phyloP scores from a whole-genome alignment of 2,797 vertebrate genomes.

The Epinephelus malabaricus region DNA sequence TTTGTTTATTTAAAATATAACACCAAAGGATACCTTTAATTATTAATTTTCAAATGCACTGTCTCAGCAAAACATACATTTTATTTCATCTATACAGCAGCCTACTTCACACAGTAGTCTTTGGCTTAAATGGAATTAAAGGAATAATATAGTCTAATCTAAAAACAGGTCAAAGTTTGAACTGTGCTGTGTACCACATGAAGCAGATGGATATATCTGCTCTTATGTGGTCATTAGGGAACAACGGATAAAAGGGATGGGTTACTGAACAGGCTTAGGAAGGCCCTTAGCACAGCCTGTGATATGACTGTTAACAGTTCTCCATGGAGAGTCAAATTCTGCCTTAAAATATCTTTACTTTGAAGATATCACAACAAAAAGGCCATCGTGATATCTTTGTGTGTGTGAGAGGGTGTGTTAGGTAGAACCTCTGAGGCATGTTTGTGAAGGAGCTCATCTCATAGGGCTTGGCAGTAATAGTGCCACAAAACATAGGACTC shows the following conservation, averaged over 20 bases:
- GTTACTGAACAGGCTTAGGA: neutral
- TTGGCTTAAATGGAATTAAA: neutral
- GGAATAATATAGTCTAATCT: neutral
- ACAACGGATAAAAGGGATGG: conserved; percentile 8
- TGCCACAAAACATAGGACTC: neutral
- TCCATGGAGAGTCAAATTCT: neutral
- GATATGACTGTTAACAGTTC: neutral
- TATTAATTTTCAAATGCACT: neutral
- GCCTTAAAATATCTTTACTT: neutral
- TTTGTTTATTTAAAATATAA: neutral
- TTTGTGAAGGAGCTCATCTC: neutral
- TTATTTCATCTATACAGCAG: neutral
- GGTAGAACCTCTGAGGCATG: neutral
- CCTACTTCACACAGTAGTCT: neutral
- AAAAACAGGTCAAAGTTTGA: conserved; percentile 8
- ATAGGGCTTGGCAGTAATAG: neutral
- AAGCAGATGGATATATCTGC: neutral
- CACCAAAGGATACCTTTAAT: neutral
- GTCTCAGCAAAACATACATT: neutral
- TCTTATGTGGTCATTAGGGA: neutral
- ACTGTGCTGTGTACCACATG: neutral
- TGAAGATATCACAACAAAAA: neutral
- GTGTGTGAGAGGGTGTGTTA: neutral
- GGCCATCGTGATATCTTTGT: neutral
- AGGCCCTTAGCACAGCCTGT: neutral